Base-by-base conservation (phyloP, 1,140 invertebrate species). In the Polypedilum vanderplanki region DNA sequence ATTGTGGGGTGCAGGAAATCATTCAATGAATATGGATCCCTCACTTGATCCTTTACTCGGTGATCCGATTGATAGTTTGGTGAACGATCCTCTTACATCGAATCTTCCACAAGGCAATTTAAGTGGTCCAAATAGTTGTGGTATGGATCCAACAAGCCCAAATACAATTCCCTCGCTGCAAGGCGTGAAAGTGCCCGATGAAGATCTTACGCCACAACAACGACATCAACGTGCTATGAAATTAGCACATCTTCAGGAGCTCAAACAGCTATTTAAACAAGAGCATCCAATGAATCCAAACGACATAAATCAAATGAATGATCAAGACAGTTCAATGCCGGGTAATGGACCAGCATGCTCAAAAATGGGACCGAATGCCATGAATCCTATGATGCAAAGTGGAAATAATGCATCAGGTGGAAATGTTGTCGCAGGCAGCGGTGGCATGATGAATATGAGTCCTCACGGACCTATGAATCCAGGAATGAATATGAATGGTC, bases 201-300 rank as follows among this genome's bases (percentile, higher is more conserved):
- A 98, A 86, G 96, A 98, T 84, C 86, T 98, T 77, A 99, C 96
- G 75, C 95, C 96, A 24, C 94, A 98, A 83, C 96, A 99, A 83
- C 87, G 94, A 74, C 93, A 96, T 75, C 94, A 96, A 79, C 86
- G 96, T 75, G 95, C 97, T 83, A 93, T 95, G 81, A 92, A 96
- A 78, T 85, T 98, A 24, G 95, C 95, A 5, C 95, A 91, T 57
- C 87, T 98, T 76, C 87, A 93, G 74, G 96, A 96, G 86, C 94
- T 98, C 88, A 92, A 96, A 78, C 91, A 95, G 81, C 90, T 97
- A 85, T 84, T 98, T 40, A 95, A 97, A 84, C 93, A 92, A 0
- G 93, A 95, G 80, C 89, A 89, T 46, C 82, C 83, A 3, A 75
- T 76, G 75, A 80, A 79, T 75, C 77, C 80, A 8, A 81, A 80